Percentiles rank a stretch among this genome's conserved stretches.
Conservation (phyloP, 2,888 invertebrate genomes). For the Cactoblastis cactorum region DNA sequence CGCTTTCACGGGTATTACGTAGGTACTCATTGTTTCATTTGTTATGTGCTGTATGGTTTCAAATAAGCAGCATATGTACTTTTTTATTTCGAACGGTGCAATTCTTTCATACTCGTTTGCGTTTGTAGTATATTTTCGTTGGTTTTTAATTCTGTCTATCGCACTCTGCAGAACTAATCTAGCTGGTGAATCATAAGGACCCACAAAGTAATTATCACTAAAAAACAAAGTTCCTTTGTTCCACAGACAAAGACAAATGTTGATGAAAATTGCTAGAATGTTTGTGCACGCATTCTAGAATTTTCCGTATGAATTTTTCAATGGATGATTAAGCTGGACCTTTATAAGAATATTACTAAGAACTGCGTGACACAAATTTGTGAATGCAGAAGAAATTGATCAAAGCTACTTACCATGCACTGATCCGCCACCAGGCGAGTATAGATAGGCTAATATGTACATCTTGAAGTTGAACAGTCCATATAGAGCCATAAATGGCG, state of each 20-base stretch:
- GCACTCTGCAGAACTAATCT: background rate
- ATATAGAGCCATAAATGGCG: constrained; percentile 97
- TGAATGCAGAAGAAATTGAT: background rate
- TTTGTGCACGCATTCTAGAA: background rate
- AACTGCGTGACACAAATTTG: background rate
- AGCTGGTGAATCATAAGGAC: background rate
- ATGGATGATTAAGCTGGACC: too few relatives aligned
- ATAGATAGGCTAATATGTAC: constrained; percentile 96
- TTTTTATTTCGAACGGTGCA: background rate
- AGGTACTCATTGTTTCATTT: constrained; percentile 2
- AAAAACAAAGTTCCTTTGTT: background rate
- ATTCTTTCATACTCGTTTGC: background rate
- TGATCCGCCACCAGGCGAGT: constrained; percentile 90
- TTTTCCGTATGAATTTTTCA: background rate
- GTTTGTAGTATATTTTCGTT: background rate
- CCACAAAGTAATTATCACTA: background rate
- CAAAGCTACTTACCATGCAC: constrained; percentile 85
- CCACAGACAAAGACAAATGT: background rate
- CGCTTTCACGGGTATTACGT: background rate
- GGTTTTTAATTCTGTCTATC: background rate
- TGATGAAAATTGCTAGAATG: background rate
- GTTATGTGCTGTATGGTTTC: background rate
- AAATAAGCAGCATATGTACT: too few relatives aligned
- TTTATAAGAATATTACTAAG: too few relatives aligned
- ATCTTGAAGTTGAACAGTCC: constrained; percentile 96